Percentiles rank a stretch among this genome's conserved stretches.
These are phyloP conservation scores for Eristalis tenax DNA, from an alignment of 2,888 invertebrate species.

Conservation along the genomic window DNA sequence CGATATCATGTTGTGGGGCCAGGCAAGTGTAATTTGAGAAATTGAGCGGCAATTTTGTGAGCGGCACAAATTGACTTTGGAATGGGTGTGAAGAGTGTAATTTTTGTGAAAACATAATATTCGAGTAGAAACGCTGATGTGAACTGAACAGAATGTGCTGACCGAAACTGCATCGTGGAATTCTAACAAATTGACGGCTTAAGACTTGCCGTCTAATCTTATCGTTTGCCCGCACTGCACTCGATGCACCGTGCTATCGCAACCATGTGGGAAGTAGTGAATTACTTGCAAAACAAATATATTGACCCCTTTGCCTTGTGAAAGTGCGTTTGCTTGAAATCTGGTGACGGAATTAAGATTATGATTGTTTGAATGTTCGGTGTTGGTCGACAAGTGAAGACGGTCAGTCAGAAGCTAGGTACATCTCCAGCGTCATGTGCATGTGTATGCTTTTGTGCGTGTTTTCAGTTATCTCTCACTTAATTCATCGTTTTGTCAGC, in stretches of 20 bases:
- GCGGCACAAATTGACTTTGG: neutral
- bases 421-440: too few species aligned
- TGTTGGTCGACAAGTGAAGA: too few species aligned
- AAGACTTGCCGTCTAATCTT: neutral
- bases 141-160: neutral
- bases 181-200: neutral
- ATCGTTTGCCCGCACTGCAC: neutral
- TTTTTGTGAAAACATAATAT: neutral
- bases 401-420: too few species aligned
- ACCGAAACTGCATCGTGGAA: too few species aligned
- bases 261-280: neutral
- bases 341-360: neutral
- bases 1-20: neutral
- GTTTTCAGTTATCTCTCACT: too few species aligned
- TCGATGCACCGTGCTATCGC: neutral
- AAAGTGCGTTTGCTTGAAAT: neutral
- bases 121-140: neutral
- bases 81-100: neutral
- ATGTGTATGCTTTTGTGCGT: too few species aligned
- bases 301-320: neutral
- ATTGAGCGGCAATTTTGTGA: neutral
- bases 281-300: neutral
- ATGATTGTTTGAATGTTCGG: too few species aligned
- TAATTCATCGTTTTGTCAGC: too few species aligned
- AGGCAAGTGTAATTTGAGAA: neutral